A percentile compares a stretch with the other conserved stretches of the same genome.
Evolutionary conservation across 2,113 vertebrate species (phyloP).

Genomic region (Pluvianellus socialis): DNA sequence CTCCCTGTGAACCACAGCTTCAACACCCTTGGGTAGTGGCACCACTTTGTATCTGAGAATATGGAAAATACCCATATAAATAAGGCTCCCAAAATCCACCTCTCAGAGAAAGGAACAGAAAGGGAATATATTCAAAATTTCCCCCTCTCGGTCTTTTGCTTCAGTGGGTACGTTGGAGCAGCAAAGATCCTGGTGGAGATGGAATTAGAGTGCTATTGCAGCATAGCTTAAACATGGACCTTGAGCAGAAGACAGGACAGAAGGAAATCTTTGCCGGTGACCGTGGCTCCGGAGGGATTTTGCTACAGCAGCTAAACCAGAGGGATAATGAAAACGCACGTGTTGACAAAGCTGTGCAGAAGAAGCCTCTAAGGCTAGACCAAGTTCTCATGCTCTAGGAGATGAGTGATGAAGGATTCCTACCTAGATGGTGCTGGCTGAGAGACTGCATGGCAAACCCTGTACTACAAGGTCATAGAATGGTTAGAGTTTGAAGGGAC

Average conservation of each 20-base stretch:
- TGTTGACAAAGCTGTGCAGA: neutral
- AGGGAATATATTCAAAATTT: neutral
- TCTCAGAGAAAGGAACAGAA: neutral
- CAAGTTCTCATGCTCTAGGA: neutral
- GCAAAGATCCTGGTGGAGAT: neutral
- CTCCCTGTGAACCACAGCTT: neutral
- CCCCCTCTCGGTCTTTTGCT: neutral
- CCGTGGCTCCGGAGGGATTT: neutral
- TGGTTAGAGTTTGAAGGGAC: neutral
- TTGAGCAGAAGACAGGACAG: neutral
- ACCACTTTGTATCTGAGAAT: neutral
- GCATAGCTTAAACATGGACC: rapidly evolving
- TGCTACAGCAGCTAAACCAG: neutral
- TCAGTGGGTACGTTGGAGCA: neutral
- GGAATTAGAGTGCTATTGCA: neutral
- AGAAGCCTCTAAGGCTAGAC: neutral
- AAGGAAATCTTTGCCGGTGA: neutral
- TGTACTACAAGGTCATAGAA: neutral
- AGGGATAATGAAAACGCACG: rapidly evolving
- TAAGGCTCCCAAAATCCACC: neutral
- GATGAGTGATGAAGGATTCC: neutral
- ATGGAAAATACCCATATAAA: neutral
- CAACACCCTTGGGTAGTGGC: neutral
- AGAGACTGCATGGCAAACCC: neutral
- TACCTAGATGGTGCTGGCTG: neutral